These are phyloP conservation scores for Mongoloraphidia duomilia DNA, from an alignment of 2,888 invertebrate genomes.

Conservation along the genomic window DNA sequence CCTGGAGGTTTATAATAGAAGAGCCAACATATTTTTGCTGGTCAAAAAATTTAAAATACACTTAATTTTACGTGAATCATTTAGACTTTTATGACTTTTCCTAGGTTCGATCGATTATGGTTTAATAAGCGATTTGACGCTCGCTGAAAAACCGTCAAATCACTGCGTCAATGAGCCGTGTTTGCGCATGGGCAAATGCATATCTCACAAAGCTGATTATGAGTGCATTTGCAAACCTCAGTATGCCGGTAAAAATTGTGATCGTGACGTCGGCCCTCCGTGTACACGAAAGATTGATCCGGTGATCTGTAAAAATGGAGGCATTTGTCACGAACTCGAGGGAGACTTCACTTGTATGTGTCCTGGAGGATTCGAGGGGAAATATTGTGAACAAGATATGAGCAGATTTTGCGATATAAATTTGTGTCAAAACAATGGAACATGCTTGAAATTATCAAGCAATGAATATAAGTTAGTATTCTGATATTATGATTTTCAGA, in stretches of 20 bases:
- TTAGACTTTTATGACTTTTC: constrained; percentile 4
- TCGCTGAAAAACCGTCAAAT: constrained; percentile 26
- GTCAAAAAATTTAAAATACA: no score
- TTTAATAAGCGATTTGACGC: no score
- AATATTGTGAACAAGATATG: constrained; percentile 54
- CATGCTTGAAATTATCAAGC: constrained; percentile 49
- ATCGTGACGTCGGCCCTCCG: constrained; percentile 63
- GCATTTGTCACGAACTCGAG: constrained; percentile 52
- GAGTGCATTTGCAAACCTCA: constrained; percentile 73
- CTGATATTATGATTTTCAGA: no score
- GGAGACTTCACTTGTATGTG: constrained; percentile 64
- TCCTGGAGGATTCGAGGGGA: constrained; percentile 48
- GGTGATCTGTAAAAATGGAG: constrained; percentile 58
- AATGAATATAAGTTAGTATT: constrained; percentile 11
- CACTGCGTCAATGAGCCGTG: constrained; percentile 68
- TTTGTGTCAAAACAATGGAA: constrained; percentile 69
- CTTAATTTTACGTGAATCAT: background rate
- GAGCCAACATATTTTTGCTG: no score
- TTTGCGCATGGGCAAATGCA: constrained; percentile 68
- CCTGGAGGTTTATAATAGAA: no score
- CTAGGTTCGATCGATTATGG: constrained; percentile 23
- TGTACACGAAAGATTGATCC: constrained; percentile 33
- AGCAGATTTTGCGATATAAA: constrained; percentile 53
- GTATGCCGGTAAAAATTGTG: constrained; percentile 78
- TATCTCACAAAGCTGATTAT: constrained; percentile 61